Evolutionary conservation across 2,797 vertebrate species (phyloP).

Genomic region (Eremophila alpestris): DNA sequence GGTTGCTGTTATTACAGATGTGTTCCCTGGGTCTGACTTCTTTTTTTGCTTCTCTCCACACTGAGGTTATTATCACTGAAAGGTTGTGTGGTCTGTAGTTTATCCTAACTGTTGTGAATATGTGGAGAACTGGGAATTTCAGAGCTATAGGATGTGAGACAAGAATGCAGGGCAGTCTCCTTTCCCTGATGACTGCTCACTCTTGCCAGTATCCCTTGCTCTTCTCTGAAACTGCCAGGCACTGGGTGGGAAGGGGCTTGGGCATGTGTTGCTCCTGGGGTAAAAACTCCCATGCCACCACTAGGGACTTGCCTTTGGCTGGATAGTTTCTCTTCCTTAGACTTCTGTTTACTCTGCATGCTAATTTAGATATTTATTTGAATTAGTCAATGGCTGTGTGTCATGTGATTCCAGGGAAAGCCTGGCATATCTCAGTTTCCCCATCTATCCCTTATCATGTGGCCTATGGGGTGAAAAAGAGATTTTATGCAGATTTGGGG

Average conservation of each 20-base stretch:
- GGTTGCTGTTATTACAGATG: background rate
- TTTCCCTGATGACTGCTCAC: background rate
- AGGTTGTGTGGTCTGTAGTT: background rate
- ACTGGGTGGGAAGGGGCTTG: background rate
- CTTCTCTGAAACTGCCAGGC: rapidly evolving
- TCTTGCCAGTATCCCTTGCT: background rate
- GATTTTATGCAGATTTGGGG: background rate
- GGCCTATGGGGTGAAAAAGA: background rate
- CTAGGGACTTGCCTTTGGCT: background rate
- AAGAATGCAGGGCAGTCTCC: background rate
- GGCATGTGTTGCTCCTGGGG: background rate
- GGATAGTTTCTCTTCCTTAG: background rate
- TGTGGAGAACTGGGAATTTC: background rate
- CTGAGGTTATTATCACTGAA: background rate
- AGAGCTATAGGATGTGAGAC: background rate
- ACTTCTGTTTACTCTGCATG: background rate
- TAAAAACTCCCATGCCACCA: background rate
- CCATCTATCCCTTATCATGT: background rate
- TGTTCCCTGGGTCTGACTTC: background rate
- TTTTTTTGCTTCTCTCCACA: background rate
- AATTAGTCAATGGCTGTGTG: background rate
- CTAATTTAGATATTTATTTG: background rate
- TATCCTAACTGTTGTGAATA: background rate
- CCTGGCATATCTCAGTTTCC: background rate
- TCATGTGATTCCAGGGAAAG: background rate